Base-by-base conservation (phyloP, 1,140 invertebrate genomes). In the Laupala kohalensis region DNA sequence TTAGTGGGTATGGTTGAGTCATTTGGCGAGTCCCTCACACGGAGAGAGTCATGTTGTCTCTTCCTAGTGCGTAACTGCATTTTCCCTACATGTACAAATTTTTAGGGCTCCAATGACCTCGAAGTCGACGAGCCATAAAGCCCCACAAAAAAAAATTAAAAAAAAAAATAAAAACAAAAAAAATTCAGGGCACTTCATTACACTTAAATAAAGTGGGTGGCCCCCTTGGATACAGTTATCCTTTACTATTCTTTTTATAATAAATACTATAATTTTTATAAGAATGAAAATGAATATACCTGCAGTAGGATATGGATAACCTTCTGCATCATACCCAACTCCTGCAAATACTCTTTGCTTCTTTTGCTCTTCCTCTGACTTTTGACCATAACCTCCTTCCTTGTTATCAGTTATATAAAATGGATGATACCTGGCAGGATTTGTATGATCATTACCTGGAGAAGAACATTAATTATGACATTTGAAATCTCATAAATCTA, bases 351-450 rank as follows among this genome's bases (percentile, higher is more conserved):
- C 85, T 68, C 84, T 84, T 74, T 92, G 88, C 29, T 86, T 84
- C 27, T 81, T 83, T 75, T 89, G 89, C 69, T 94, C 86, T 0
- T 82, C 81, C 65, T 86, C 86, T 1, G 81, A 85, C 76, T 92
- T 91, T 79, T 94, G 90, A 0, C 88, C 89, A 76, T 88, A 93
- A 3, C 92, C 94, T 66, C 94, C 94, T 78, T 94, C 90, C 0
- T 84, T 81, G 26, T 88, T 94, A 76, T 91, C 88, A 13, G 94
- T 96, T 75, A 98, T 95, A 80, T 98, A 98, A 76, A 98, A 89
- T 15, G 95, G 95, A 83, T 98, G 95, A 80, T 94, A 96, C 76
- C 89, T 90, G 69, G 72, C 80, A n/a, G 78, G 78, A 72, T 82
- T 81, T 5, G 79, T 80, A 5, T 78, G 78, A 73, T 87, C 83